These are phyloP conservation scores for Spisula subtruncata DNA, from an alignment of 2,888 invertebrate species.

Conservation along the genomic window DNA sequence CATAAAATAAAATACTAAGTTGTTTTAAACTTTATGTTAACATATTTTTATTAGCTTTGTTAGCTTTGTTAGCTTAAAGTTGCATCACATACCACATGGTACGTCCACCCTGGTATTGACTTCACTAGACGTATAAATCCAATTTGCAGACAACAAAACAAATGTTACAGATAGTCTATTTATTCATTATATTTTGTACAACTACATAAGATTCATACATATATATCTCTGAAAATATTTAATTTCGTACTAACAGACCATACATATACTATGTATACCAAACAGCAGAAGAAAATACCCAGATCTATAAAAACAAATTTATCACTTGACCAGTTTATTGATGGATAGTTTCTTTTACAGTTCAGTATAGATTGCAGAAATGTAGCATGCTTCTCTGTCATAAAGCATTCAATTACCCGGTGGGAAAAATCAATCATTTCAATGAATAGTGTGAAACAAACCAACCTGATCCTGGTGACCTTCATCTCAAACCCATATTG, in stretches of 20 bases:
- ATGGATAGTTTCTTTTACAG: not conserved
- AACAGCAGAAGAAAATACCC: not conserved
- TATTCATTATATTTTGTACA: conserved; percentile 47
- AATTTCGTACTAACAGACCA: conserved; percentile 52
- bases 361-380: not conserved
- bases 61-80: no score
- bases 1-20: no score
- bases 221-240: conserved; percentile 54
- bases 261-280: conserved; percentile 45
- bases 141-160: no score
- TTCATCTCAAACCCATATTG: no score
- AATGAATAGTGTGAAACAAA: not conserved
- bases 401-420: not conserved
- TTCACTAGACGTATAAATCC: no score
- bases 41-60: no score
- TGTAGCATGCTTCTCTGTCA: not conserved
- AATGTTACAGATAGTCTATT: conserved; percentile 48
- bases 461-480: not conserved
- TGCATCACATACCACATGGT: no score
- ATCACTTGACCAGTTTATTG: not conserved
- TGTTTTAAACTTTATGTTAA: no score
- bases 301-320: not conserved
- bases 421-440: not conserved
- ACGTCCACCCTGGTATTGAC: no score
- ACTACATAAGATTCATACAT: conserved; percentile 38